Percentiles rank a stretch among this genome's conserved stretches.
Evolutionary conservation across 2,888 invertebrate species (phyloP).

Genomic region (Ptychoptera albimana): DNA sequence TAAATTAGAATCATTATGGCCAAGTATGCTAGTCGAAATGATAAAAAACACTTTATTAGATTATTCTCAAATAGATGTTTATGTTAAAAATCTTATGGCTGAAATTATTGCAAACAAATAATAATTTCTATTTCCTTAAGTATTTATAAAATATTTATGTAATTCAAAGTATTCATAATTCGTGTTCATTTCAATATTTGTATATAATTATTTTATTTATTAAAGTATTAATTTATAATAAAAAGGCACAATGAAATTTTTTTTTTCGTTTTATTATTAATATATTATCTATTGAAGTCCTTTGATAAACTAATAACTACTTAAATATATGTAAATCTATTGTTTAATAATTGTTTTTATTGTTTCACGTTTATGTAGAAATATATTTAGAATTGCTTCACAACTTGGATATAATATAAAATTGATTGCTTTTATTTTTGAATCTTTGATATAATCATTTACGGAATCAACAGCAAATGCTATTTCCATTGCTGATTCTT

Average conservation of each 20-base stretch:
- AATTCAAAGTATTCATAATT: background rate
- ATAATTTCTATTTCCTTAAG: constrained; percentile 14
- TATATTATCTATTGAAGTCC: background rate
- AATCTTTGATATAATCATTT: constrained; percentile 23
- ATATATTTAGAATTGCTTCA: constrained; percentile 27
- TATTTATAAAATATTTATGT: no score
- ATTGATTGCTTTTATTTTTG: constrained; percentile 24
- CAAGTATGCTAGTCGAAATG: constrained; percentile 56
- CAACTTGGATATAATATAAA: constrained; percentile 30
- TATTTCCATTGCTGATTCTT: constrained; percentile 36
- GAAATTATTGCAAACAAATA: constrained; percentile 21
- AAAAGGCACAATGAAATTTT: no score
- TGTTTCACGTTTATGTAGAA: constrained; percentile 17
- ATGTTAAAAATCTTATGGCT: constrained; percentile 43
- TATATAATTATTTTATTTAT: background rate
- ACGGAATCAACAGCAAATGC: constrained; percentile 32
- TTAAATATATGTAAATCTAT: no score
- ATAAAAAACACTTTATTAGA: constrained; percentile 62
- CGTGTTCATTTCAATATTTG: constrained; percentile 5
- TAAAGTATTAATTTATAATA: background rate
- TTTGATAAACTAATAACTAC: no score
- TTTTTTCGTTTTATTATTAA: background rate
- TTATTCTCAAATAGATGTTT: constrained; percentile 64
- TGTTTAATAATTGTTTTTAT: no score
- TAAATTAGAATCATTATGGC: constrained; percentile 61